Conservation (phyloP, 2,113 vertebrate genomes). For the Grallaria varia region DNA sequence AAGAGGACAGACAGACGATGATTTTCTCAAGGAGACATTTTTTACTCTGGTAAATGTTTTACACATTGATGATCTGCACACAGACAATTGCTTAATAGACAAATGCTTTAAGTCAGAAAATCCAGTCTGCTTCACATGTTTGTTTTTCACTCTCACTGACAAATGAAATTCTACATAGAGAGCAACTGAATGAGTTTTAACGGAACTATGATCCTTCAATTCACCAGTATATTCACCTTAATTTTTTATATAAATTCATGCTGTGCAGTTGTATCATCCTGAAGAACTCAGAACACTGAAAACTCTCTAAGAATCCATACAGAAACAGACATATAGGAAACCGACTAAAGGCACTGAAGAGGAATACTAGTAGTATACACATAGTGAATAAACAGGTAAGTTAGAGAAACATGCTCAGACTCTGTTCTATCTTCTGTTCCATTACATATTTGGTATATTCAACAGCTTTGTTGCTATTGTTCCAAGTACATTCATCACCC, state of each 20-base stretch:
- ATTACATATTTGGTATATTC: not conserved
- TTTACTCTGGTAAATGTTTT: not conserved
- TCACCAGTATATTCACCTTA: not conserved
- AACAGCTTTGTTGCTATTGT: not conserved
- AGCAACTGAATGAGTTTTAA: not conserved
- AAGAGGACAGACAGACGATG: not conserved
- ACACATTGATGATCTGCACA: not conserved
- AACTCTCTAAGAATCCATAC: not conserved
- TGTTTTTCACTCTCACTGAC: not conserved
- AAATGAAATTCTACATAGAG: not conserved
- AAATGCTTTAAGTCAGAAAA: not conserved
- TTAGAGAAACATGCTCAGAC: not conserved
- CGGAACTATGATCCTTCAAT: not conserved
- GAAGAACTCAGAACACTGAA: not conserved
- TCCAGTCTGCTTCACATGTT: not conserved
- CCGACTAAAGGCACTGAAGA: not conserved
- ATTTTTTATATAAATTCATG: not conserved
- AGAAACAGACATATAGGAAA: not conserved
- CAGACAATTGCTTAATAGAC: not conserved
- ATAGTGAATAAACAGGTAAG: not conserved
- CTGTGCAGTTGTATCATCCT: not conserved
- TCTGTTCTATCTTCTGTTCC: not conserved
- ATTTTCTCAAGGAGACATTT: not conserved
- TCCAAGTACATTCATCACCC: not conserved
- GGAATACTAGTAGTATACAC: not conserved